Evolutionary conservation across 2,113 vertebrate species (phyloP).

Genomic region (Otus sunia): DNA sequence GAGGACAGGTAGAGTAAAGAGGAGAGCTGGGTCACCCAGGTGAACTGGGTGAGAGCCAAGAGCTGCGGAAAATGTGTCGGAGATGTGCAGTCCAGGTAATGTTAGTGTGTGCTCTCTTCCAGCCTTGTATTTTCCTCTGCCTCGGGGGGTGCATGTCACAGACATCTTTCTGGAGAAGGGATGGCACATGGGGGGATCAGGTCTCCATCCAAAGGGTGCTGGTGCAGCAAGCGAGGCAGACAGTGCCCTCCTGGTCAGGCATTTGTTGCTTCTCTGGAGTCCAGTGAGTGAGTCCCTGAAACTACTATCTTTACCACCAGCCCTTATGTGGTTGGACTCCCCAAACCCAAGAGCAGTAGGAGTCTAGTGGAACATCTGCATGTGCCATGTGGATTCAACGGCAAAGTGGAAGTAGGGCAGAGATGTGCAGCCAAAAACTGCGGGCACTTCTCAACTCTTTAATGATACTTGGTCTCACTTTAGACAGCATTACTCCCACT

Average conservation of each 20-base stretch:
- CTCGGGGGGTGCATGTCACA: background rate
- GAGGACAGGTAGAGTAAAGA: background rate
- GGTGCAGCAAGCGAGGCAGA: background rate
- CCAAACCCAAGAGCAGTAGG: background rate
- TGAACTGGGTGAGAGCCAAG: background rate
- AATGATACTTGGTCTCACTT: background rate
- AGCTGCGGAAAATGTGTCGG: background rate
- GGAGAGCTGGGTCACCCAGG: background rate
- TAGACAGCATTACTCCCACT: too few relatives aligned
- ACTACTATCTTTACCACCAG: background rate
- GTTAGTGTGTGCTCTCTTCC: accelerated
- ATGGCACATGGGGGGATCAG: background rate
- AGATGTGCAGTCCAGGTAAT: background rate
- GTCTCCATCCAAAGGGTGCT: background rate
- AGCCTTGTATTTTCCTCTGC: background rate
- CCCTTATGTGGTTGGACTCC: background rate
- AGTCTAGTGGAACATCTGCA: background rate
- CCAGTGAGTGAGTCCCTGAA: background rate
- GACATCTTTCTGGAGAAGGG: background rate
- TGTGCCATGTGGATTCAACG: accelerated
- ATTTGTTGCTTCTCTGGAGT: background rate
- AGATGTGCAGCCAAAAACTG: background rate
- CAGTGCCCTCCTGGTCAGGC: background rate
- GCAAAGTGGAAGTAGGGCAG: background rate
- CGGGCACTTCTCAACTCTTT: background rate